Base-by-base conservation (phyloP, 2,113 vertebrate species). In the Ophiodon elongatus region DNA sequence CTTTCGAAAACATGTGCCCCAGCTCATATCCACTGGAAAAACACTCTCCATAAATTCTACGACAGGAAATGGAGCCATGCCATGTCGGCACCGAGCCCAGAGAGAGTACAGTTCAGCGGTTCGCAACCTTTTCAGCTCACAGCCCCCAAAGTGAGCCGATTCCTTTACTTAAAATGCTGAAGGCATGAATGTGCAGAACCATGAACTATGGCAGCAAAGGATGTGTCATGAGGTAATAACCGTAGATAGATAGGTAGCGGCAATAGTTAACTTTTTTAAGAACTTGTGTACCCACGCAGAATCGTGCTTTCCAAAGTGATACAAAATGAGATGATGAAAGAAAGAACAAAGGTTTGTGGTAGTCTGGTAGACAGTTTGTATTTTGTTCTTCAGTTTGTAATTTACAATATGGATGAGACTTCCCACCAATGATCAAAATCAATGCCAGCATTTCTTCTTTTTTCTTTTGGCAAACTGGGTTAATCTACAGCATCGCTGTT, bases 1-100 rank as follows among this genome's bases (percentile, higher is more conserved):
- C 45, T 59, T 70, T 37, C 73, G 59, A 75, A 87, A 74, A 83
- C 64, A 23, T 1, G 2, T 25, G 35, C 59, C 45, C 31, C 0
- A 1, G 75, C 66, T 75, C 54, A 45, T 27, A 25, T 69, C 19
- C 15, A 27, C 71, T 67, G 76, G 63, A 71, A 50, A 27, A 23
- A 64, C 50, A 0, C 60, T n/a, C 76, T 23, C 60, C 69, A 21
- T 35, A 25, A 31, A 65, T 23, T 43, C 21, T 52, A 0, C 45
- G 62, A 65, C 76, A 13, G 87, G 39, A 82, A 70, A 23, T 85
- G 88, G 68, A 86, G 45, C 66, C 0, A 0, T 4, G 79, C 80
- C 88, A 67, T 0, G 4, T 15, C 1, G 73, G 82, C 85, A 43
- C 37, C 0, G 11, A 73, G 85, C 85, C 76, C 68, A 66, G 76